phyloP scores from a whole-genome alignment of 2,797 vertebrate species.

The Peromyscus nudipes region DNA sequence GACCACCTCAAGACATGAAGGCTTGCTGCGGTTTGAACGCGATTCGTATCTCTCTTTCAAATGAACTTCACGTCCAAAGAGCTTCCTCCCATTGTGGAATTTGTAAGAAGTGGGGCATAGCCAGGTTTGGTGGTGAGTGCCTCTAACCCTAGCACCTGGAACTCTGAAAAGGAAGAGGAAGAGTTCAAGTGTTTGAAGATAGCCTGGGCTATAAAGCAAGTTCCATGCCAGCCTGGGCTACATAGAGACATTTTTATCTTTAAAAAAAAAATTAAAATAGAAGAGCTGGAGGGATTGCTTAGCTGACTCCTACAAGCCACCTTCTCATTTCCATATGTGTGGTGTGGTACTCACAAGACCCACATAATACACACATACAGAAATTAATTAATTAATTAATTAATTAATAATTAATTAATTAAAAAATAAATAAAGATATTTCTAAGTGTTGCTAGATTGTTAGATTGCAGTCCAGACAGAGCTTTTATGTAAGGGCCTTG shows the following conservation, averaged over 20 bases:
- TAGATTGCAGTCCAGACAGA: not conserved
- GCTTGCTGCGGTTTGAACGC: not conserved
- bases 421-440: not conserved
- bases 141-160: not conserved
- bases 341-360: not conserved
- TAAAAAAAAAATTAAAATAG: not conserved
- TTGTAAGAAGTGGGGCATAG: not conserved
- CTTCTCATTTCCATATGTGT: not conserved
- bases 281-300: too few relatives aligned
- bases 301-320: not conserved
- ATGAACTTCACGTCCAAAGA: not conserved
- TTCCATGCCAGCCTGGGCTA: not conserved
- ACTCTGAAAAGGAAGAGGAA: not conserved
- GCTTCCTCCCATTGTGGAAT: not conserved
- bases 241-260: not conserved
- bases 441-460: not conserved
- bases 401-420: too few relatives aligned
- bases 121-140: not conserved
- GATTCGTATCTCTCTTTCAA: not conserved
- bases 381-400: too few relatives aligned
- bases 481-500: not conserved
- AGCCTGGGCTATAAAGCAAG: not conserved
- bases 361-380: not conserved
- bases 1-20: not conserved
- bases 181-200: not conserved